Conservation (phyloP, 1,140 invertebrate genomes). For the Formica exsecta region DNA sequence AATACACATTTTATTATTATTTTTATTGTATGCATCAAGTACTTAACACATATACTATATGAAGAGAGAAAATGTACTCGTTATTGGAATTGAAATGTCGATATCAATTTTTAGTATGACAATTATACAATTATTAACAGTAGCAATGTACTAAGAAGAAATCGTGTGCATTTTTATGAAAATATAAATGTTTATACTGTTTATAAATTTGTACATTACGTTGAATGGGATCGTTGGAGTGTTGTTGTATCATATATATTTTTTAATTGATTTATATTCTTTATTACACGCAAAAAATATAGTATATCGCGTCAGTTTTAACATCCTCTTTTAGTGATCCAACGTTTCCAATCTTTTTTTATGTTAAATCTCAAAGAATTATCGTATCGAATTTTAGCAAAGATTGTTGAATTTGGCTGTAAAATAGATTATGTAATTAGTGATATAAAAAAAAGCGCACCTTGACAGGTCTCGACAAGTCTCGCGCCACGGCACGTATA, state of each 20-base stretch:
- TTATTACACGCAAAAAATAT: slow-evolving; percentile 53
- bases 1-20: slow-evolving; percentile 60
- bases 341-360: slow-evolving; percentile 62
- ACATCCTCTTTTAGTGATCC: slow-evolving; percentile 66
- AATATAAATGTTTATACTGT: slow-evolving; percentile 24
- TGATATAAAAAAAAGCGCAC: slow-evolving; percentile 78
- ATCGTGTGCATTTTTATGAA: slow-evolving; percentile 26
- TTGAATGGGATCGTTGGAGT: slow-evolving; percentile 36
- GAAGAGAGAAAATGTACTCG: slow-evolving; percentile 30
- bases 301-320: slow-evolving; percentile 66
- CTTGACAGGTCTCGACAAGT: slow-evolving; percentile 76
- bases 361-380: slow-evolving; percentile 56
- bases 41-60: slow-evolving; percentile 40
- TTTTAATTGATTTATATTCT: slow-evolving; percentile 68
- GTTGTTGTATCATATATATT: slow-evolving; percentile 38
- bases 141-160: slow-evolving; percentile 20
- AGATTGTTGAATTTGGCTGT: slow-evolving; percentile 86
- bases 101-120: slow-evolving; percentile 14
- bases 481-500: slow-evolving; percentile 84
- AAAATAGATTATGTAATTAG: slow-evolving; percentile 84
- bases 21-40: slow-evolving; percentile 56
- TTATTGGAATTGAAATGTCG: slow-evolving; percentile 19
- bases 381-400: slow-evolving; percentile 81
- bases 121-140: slow-evolving; percentile 31
- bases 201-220: slow-evolving; percentile 33